Evolutionary conservation across 2,113 vertebrate species (phyloP).

Genomic region (Microtus ochrogaster): DNA sequence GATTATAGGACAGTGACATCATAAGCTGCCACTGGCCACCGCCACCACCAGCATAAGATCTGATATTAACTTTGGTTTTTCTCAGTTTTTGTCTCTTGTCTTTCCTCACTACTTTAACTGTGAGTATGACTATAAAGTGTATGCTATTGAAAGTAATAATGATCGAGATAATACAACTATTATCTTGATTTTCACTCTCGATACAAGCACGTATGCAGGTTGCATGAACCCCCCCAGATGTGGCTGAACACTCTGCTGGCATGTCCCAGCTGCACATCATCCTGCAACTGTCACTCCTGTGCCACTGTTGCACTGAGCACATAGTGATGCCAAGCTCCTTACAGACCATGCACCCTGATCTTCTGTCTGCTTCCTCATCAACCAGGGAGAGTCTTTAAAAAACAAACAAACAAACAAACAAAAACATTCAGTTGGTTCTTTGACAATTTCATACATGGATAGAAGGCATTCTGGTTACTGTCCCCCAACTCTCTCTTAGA

Average conservation of each 20-base stretch:
- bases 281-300: not conserved
- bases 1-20: not conserved
- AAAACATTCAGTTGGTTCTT: not conserved
- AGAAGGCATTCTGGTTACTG: not conserved
- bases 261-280: rapidly evolving
- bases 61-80: not conserved
- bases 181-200: not conserved
- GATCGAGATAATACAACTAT: not conserved
- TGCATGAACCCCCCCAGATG: too few relatives aligned
- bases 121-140: too few relatives aligned
- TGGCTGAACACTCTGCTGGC: not conserved
- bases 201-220: not conserved
- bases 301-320: rapidly evolving
- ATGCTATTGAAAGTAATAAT: not conserved
- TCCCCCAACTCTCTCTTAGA: not conserved
- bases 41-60: too few relatives aligned
- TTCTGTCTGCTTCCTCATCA: not conserved
- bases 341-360: not conserved
- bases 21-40: not conserved
- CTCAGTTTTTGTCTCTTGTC: not conserved
- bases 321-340: not conserved
- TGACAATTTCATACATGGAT: not conserved
- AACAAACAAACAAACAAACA: too few relatives aligned
- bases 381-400: not conserved
- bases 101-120: not conserved